Percentiles rank a stretch among this genome's conserved stretches.
Evolutionary conservation across 2,113 vertebrate genomes (phyloP).

Genomic region (Macquaria australasica): DNA sequence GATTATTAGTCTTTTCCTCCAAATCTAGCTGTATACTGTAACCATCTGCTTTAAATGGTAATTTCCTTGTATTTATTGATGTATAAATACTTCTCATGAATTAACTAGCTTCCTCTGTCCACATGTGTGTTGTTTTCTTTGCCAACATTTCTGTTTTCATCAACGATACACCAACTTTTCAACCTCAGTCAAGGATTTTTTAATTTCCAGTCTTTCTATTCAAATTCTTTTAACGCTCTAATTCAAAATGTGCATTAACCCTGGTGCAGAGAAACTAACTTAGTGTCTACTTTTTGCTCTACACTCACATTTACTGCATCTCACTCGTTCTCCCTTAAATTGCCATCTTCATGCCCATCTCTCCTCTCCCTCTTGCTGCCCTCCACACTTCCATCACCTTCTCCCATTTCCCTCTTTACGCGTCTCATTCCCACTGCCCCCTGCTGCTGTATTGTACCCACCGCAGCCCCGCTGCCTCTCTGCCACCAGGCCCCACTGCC

Average conservation of each 20-base stretch:
- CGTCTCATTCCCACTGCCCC: constrained; percentile 64
- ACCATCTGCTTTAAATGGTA: background rate
- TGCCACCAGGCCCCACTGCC: constrained; percentile 80
- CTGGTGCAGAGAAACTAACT: constrained; percentile 4
- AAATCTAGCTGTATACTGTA: background rate
- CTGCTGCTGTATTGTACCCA: constrained; percentile 73
- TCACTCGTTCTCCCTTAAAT: constrained; percentile 26
- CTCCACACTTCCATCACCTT: constrained; percentile 46
- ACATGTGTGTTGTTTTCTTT: background rate
- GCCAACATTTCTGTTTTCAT: background rate
- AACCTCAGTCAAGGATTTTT: background rate
- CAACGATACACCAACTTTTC: background rate
- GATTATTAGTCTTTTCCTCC: background rate
- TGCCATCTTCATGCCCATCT: constrained; percentile 33
- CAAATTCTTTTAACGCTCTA: background rate
- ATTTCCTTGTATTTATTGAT: too few relatives aligned
- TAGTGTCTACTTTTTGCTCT: background rate
- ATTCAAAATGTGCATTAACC: constrained; percentile 5
- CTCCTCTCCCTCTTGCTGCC: constrained; percentile 21
- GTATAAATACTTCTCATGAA: background rate
- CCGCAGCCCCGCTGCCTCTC: constrained; percentile 62
- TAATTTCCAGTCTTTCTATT: background rate
- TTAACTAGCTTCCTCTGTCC: background rate
- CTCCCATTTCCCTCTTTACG: constrained; percentile 46
- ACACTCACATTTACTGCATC: background rate